Percentiles rank a stretch among this genome's conserved stretches.
phyloP scores from a whole-genome alignment of 2,888 invertebrate species.

The Synanthedon formicaeformis region DNA sequence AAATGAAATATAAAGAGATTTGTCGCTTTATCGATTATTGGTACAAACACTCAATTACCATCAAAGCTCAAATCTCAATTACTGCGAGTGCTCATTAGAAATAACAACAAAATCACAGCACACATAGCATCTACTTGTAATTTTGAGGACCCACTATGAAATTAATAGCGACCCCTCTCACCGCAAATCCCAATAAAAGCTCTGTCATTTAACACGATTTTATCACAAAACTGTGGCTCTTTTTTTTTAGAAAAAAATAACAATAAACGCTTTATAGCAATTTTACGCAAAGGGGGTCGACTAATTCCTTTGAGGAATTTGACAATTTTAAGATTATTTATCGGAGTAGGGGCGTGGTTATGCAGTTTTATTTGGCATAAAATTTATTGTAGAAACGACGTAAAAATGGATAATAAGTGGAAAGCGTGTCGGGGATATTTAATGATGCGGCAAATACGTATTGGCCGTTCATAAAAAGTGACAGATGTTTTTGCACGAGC shows the following conservation, averaged over 20 bases:
- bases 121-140: slow-evolving; percentile 1
- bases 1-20: too few relatives aligned
- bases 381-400: slow-evolving; percentile 55
- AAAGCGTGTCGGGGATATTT: slow-evolving; percentile 50
- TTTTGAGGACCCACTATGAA: slow-evolving; percentile 17
- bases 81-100: slow-evolving; percentile 22
- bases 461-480: slow-evolving; percentile 15
- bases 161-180: slow-evolving; percentile 19
- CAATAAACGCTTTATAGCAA: slow-evolving; percentile 20
- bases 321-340: slow-evolving; percentile 18
- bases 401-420: slow-evolving; percentile 61
- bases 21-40: too few relatives aligned
- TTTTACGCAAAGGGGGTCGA: slow-evolving; percentile 35
- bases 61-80: slow-evolving; percentile 17
- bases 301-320: neutral
- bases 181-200: slow-evolving; percentile 25
- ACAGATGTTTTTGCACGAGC: slow-evolving; percentile 46
- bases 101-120: slow-evolving; percentile 13
- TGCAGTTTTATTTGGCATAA: slow-evolving; percentile 61
- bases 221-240: slow-evolving; percentile 16
- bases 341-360: slow-evolving; percentile 36
- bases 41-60: too few relatives aligned
- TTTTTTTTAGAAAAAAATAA: slow-evolving; percentile 5
- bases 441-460: slow-evolving; percentile 50
- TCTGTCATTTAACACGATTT: slow-evolving; percentile 27